Conservation (phyloP, 2,797 vertebrate genomes). For the Euphonia xanthogaster region DNA sequence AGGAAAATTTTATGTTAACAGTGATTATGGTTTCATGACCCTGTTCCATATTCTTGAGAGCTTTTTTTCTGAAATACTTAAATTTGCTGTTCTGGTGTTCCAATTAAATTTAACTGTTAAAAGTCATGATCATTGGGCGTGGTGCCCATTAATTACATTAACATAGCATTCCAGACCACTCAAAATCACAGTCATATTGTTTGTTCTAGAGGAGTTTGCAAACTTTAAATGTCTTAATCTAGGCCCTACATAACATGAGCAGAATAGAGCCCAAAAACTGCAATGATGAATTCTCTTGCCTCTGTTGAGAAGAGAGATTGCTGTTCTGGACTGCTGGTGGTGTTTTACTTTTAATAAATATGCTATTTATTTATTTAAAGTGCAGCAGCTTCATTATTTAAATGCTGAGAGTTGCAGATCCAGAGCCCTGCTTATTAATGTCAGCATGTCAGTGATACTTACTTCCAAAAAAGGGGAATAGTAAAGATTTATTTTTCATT, state of each 20-base stretch:
- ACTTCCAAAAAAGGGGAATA: neutral
- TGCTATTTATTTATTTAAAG: neutral
- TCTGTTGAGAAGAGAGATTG: neutral
- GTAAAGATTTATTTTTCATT: neutral
- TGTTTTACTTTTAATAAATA: neutral
- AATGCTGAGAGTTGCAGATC: neutral
- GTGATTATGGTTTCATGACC: neutral
- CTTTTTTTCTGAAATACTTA: neutral
- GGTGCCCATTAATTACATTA: neutral
- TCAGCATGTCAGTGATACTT: neutral
- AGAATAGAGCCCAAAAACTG: neutral
- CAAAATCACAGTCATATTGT: neutral
- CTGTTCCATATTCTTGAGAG: neutral
- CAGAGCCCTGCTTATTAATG: neutral
- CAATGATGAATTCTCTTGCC: neutral
- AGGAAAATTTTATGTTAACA: neutral
- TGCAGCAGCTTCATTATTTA: neutral
- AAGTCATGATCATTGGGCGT: neutral
- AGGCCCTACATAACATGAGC: neutral
- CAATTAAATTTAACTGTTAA: neutral
- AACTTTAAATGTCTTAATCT: neutral
- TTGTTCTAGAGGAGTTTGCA: neutral
- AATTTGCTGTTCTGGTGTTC: neutral
- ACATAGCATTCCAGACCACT: neutral
- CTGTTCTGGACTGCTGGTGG: neutral